Conservation (phyloP, 2,113 vertebrate genomes). For the Hippoglossus stenolepis region DNA sequence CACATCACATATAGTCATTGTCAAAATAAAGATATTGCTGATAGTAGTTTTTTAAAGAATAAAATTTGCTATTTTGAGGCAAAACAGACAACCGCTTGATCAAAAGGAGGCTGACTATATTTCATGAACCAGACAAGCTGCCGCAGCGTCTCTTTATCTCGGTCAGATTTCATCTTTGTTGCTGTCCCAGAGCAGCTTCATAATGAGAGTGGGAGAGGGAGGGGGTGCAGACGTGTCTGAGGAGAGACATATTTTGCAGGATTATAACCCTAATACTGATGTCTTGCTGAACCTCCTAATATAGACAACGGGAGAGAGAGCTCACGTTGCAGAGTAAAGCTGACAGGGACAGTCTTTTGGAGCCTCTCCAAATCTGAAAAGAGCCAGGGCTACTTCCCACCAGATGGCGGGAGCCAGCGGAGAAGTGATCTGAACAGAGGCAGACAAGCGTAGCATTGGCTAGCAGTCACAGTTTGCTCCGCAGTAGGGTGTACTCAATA, state of each 20-base stretch:
- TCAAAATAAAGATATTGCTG: too few relatives aligned
- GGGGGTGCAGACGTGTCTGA: slow-evolving; percentile 2
- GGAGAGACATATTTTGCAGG: slow-evolving; percentile 32
- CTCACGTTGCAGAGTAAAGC: neutral
- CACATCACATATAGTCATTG: neutral
- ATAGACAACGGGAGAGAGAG: slow-evolving; percentile 24
- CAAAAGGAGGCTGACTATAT: neutral
- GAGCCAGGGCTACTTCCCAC: slow-evolving; percentile 37
- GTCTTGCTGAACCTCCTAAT: slow-evolving; percentile 20
- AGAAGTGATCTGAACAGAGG: slow-evolving; percentile 57
- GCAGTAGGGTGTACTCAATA: slow-evolving; percentile 33
- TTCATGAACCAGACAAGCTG: neutral
- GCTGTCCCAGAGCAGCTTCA: slow-evolving; percentile 3
- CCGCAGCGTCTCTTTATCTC: slow-evolving; percentile 4
- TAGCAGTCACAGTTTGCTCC: slow-evolving; percentile 49
- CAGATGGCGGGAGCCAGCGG: slow-evolving; percentile 47
- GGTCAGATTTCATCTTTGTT: slow-evolving; percentile 5
- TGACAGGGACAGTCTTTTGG: slow-evolving; percentile 37
- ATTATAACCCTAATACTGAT: slow-evolving; percentile 28
- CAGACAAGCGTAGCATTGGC: slow-evolving; percentile 65
- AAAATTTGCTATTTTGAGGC: neutral
- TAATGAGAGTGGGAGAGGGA: neutral
- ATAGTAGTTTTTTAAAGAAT: too few relatives aligned
- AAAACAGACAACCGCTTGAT: neutral
- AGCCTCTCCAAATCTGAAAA: slow-evolving; percentile 37